Conservation (phyloP, 2,888 invertebrate species). For the Tiliacea citrago region DNA sequence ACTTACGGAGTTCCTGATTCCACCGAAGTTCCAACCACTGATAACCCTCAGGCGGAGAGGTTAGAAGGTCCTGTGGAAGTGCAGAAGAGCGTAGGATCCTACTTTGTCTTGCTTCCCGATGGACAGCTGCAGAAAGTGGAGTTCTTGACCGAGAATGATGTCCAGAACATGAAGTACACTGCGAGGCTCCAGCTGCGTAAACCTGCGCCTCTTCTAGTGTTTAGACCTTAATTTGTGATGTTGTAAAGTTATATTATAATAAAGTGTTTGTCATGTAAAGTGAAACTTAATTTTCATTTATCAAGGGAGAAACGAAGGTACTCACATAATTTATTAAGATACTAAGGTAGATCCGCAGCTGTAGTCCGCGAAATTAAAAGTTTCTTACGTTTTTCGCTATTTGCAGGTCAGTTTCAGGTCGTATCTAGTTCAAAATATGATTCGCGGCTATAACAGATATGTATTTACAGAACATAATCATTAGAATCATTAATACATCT, state of each 20-base stretch:
- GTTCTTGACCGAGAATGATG: conserved; percentile 88
- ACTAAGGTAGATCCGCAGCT: no score
- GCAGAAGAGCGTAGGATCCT: conserved; percentile 90
- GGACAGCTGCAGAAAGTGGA: conserved; percentile 92
- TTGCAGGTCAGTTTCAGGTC: no score
- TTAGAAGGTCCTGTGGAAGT: conserved; percentile 84
- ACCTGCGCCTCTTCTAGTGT: conserved; percentile 80
- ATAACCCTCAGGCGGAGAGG: conserved; percentile 81
- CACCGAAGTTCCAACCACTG: conserved; percentile 80
- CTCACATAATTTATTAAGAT: no score
- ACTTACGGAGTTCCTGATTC: conserved; percentile 77
- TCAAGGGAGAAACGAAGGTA: not conserved
- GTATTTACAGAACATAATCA: no score
- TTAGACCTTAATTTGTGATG: conserved; percentile 74
- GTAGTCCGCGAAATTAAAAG: no score
- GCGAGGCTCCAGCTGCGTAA: conserved; percentile 90
- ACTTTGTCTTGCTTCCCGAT: conserved; percentile 92
- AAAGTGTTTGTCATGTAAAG: conserved; percentile 42
- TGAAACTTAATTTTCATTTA: conserved; percentile 7
- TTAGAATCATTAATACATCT: no score
- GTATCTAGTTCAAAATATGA: no score
- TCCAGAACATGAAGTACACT: conserved; percentile 91
- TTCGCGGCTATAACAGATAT: no score
- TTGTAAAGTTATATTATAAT: conserved; percentile 27
- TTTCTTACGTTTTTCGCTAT: no score